Evolutionary conservation across 2,113 vertebrate species (phyloP).

Genomic region (Catharus bicknelli): DNA sequence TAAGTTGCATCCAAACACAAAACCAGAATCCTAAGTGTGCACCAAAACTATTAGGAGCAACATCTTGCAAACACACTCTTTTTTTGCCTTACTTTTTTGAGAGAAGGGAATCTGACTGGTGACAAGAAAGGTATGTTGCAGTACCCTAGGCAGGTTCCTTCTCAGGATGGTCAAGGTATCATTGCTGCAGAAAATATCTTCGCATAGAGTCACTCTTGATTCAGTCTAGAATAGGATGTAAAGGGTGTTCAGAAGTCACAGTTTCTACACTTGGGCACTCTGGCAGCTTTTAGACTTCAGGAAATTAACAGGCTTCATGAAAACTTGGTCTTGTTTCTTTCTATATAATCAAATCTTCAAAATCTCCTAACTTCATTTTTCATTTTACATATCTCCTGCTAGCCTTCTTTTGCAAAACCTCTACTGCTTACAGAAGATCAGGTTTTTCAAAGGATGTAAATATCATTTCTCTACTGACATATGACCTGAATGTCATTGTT

Average conservation of each 20-base stretch:
- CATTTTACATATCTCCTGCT: background rate
- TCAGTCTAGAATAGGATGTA: background rate
- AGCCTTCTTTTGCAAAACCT: background rate
- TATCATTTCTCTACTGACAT: background rate
- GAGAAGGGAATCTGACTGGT: background rate
- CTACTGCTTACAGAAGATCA: background rate
- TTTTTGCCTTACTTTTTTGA: background rate
- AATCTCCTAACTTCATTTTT: background rate
- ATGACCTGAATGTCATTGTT: background rate
- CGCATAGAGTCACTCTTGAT: background rate
- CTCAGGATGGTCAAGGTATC: background rate
- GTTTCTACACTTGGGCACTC: background rate
- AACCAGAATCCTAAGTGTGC: background rate
- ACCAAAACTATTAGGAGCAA: background rate
- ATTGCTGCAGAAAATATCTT: background rate
- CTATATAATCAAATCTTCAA: background rate
- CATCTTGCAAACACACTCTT: background rate
- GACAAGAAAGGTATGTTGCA: background rate
- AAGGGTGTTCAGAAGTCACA: background rate
- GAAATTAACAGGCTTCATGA: background rate
- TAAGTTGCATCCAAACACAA: background rate
- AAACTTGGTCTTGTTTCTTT: background rate
- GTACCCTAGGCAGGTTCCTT: rapidly evolving
- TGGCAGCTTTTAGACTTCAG: background rate
- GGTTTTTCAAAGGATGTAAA: background rate